Base-by-base conservation (phyloP, 2,888 invertebrate genomes). In the Zygogramma bicolorata region DNA sequence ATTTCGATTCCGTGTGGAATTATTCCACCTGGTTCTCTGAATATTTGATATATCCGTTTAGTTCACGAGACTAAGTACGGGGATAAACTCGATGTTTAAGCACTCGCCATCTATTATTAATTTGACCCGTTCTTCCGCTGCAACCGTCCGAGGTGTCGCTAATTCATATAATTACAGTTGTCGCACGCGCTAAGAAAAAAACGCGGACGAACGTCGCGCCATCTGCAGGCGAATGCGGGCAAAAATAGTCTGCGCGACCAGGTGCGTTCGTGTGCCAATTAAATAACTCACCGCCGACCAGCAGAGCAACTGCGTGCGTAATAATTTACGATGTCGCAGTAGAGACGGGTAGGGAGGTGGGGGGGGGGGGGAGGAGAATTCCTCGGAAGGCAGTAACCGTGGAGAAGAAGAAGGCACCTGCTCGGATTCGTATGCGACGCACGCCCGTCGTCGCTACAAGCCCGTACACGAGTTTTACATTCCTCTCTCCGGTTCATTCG, bases 371-470 rank as follows among this genome's bases (percentile, higher is more conserved):
- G 18, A 6, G 20, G 20, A 22, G 46, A 46, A 46, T 46, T 46
- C 46, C 46, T 20, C 46, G 20, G 18, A 18, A 20, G 46, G 18
- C 46, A 46, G 8, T 46, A 46, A 46, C 46, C 20, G 20, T 7
- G 46, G n/a, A n/a, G n/a, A n/a, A n/a, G n/a, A n/a, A n/a, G 20
- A 46, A n/a, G 46, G 46, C 46, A 46, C 46, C 46, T 46, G 46
- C 1, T 20, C 20, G 18, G 20, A 46, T 46, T 46, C 20, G 46
- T 46, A 46, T 46, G 46, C 46, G 46, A 20, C 46, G 46, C 46
- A 20, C 18, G 46, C 20, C 8, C 1, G 20, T 20, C 20, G 20
- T 46, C 46, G 20, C 46, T 46, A 22, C 46, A 46, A 46, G 46
- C 46, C 18, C 13, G 34, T 34, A 46, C 46, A 20, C 46, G 46